A percentile compares a stretch with the other conserved stretches of the same genome.
Conservation (phyloP, 1,140 invertebrate species). For the Lepidostoma basale region DNA sequence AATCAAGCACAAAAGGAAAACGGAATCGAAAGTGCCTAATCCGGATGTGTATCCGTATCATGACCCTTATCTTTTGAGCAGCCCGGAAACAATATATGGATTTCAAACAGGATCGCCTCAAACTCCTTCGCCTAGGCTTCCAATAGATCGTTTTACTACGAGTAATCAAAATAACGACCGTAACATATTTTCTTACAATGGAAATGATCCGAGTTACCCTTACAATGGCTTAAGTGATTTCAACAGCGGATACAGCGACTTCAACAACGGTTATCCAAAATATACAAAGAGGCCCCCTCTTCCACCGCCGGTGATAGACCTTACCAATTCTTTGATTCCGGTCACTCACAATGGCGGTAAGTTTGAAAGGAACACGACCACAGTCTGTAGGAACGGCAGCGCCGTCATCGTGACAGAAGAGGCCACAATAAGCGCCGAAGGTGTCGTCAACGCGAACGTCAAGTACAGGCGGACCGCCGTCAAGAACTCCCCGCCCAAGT, state of each 20-base stretch:
- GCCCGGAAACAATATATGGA: conserved; percentile 41
- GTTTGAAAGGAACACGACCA: conserved; percentile 48
- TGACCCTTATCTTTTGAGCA: conserved; percentile 41
- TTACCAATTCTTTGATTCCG: conserved; percentile 4
- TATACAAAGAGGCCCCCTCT: conserved; percentile 15
- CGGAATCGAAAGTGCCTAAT: conserved; percentile 38
- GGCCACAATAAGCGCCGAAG: conserved; percentile 54
- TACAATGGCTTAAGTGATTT: conserved; percentile 1
- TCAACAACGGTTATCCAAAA: neutral
- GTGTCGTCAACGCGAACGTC: conserved; percentile 52
- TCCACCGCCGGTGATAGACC: conserved; percentile 12
- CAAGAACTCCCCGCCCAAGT: conserved; percentile 52
- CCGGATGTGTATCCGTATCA: conserved; percentile 32
- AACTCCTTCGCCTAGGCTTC: conserved; percentile 39
- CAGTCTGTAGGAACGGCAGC: conserved; percentile 53
- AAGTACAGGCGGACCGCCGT: conserved; percentile 55
- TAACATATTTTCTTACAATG: conserved; percentile 2
- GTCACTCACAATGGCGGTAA: conserved; percentile 39
- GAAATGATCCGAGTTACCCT: neutral
- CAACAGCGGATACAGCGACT: neutral
- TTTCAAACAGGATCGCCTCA: conserved; percentile 44
- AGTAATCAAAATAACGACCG: neutral
- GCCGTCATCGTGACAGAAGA: conserved; percentile 56
- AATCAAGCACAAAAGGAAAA: conserved; percentile 52
- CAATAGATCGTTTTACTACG: neutral